A percentile compares a stretch with the other conserved stretches of the same genome.
Conservation (phyloP, 2,888 invertebrate genomes). For the Tachina grossa region DNA sequence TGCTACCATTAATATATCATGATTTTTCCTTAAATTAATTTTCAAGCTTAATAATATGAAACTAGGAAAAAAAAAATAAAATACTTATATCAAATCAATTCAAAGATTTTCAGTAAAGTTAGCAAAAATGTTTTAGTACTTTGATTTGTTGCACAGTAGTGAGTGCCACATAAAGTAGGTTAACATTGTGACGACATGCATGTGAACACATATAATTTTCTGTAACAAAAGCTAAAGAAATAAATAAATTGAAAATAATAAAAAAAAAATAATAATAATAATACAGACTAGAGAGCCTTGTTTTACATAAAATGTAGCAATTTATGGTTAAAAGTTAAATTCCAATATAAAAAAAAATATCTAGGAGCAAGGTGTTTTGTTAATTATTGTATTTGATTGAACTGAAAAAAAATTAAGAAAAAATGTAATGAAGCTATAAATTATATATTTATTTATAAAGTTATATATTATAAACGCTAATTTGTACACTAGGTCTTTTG, state of each 20-base stretch:
- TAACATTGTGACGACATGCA: constrained; percentile 65
- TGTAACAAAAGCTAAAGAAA: constrained; percentile 35
- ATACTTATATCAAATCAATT: constrained; percentile 11
- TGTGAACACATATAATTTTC: constrained; percentile 65
- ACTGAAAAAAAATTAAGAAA: not conserved
- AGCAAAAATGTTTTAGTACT: not conserved
- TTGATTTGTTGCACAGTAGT: constrained; percentile 45
- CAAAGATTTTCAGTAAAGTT: constrained; percentile 21
- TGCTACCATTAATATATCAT: constrained; percentile 62
- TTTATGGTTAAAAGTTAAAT: constrained; percentile 42
- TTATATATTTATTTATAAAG: too few species aligned
- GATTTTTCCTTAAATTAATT: constrained; percentile 62
- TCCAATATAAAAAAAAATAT: constrained; percentile 4
- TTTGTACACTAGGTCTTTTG: constrained; percentile 28
- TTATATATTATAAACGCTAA: not conserved
- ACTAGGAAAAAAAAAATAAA: not conserved
- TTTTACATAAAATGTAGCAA: constrained; percentile 44
- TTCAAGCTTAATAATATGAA: constrained; percentile 30
- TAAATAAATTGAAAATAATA: constrained; percentile 28
- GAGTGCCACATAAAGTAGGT: constrained; percentile 59
- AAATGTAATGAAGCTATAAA: not conserved
- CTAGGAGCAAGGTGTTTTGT: constrained; percentile 19
- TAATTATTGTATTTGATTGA: constrained; percentile 4
- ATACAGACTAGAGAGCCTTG: constrained; percentile 17
- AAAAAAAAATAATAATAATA: constrained; percentile 28